Evolutionary conservation across 2,113 vertebrate genomes (phyloP), one percentile per base, ranked within the genome.

Genomic region (Maccullochella peelii): DNA sequence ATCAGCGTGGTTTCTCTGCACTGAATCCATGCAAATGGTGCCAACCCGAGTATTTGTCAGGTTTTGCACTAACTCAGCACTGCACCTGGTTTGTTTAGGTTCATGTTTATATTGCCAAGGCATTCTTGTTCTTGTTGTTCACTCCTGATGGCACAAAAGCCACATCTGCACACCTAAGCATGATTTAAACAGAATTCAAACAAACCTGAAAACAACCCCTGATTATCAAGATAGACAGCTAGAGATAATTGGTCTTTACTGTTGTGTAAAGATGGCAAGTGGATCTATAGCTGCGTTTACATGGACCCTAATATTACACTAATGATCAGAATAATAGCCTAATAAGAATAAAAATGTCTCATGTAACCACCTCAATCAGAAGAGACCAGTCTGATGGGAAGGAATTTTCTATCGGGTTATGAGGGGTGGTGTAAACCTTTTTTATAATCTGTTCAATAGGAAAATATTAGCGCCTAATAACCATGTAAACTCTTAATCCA

Each of bases 1-100:
- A 92, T 93, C 86, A 88, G 86, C 42, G 21, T 2, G 8, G 27
- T 52, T 78, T 80, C 73, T 83, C 68, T 82, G 73, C 79, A 71
- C 75, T 71, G 71, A 74, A 83, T 78, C 67, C 52, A 84, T 86
- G 75, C 73, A 92, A 89, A 92, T 84, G 82, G 36, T 87, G 74
- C 44, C 67, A 71, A 33, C 78, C 50, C 79, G 72, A 66, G 58
- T 30, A 57, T 86, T 81, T 65, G 70, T 87, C 69, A 55, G 33
- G 78, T 38, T 63, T 79, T 67, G 63, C 66, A 42, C 68, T 8
- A 55, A 69, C 54, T 89, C 79, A 75, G 77, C 77, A 78, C n/a
- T 54, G 63, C 47, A 14, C 58, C 6, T 33, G 25, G 50, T 70
- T 79, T 82, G 47, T 68, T 68, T 49, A 27, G 75, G 79, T 23